Conservation (phyloP, 2,113 vertebrate genomes). For the Myrmecobius fasciatus region DNA sequence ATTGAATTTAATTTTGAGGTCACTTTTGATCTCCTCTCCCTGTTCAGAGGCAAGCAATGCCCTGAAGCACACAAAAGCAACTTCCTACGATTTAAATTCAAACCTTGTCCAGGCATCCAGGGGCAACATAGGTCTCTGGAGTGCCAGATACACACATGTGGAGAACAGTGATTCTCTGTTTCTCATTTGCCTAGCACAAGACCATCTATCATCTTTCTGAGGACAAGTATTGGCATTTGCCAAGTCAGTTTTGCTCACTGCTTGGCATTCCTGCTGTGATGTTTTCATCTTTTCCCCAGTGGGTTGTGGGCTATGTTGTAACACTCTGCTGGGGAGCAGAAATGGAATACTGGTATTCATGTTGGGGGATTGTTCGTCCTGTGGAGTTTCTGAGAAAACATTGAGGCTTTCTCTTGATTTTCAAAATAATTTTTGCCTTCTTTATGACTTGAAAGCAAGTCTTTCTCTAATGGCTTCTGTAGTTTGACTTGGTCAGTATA, state of each 20-base stretch:
- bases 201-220: background rate
- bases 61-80: background rate
- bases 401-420: slow-evolving; percentile 9
- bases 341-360: background rate
- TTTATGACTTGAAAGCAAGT: slow-evolving; percentile 18
- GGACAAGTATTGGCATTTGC: slow-evolving; percentile 2
- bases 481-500: background rate
- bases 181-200: background rate
- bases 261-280: background rate
- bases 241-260: background rate
- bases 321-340: slow-evolving; percentile 5
- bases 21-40: background rate
- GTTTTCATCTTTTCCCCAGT: background rate
- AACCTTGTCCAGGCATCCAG: background rate
- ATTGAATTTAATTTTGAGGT: background rate
- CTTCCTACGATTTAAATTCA: background rate
- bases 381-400: slow-evolving; percentile 15
- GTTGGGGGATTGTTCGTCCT: slow-evolving; percentile 4
- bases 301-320: background rate
- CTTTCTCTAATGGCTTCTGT: slow-evolving; percentile 19
- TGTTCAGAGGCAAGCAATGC: background rate
- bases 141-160: rapidly evolving
- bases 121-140: background rate
- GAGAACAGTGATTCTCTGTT: background rate
- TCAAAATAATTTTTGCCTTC: background rate